Base-by-base conservation (phyloP, 2,797 vertebrate species). In the Bovichtus variegatus region DNA sequence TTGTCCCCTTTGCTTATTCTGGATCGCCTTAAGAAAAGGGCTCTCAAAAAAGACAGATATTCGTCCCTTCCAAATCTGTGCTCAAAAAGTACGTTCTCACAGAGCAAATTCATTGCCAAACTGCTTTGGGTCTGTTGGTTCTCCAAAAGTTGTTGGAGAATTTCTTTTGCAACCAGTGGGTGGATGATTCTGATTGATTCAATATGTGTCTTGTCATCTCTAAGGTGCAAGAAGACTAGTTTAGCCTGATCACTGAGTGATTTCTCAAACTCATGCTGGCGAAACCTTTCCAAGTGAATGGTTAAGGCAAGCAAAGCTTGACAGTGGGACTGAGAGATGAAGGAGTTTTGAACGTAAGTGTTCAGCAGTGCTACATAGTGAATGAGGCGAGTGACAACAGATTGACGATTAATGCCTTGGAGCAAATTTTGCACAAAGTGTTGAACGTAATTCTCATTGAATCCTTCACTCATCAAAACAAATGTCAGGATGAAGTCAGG, bases 391-490 rank as follows among this genome's bases (percentile, higher is more conserved):
- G 95, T 96, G 23, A 87, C 94, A 7, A 75, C 70, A 25, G 94
- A 91, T 0, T 81, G 27, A 2, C 0, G 93, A 23, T 97, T 77
- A 57, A 96, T 96, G n/a, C 3, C 95, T 66, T 95, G 73, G 1
- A 97, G 54, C 44, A 96, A 89, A 89, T 96, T 83, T 46, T 46
- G 59, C 8, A 97, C 96, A 90, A 95, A 93, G 4, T 93, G 0
- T 16, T 78, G 78, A 46, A 97, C 76, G 0, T 97, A 97, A 0
- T 73, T 1, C n/a, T 70, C 68, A 0, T 41, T 69, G 86, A 97
- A 97, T 72, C 86, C 96, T 62, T 95, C 23, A 1, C 95, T 96
- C 96, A 97, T 96, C 55, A 97, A 71, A 43, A 97, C 95, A 89
- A 97, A 97, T 0, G 96, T 97, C 47, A 97, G 83, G 40, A 97